These are phyloP conservation scores for Haemorhous mexicanus DNA, from an alignment of 2,113 vertebrate species.

Conservation along the genomic window DNA sequence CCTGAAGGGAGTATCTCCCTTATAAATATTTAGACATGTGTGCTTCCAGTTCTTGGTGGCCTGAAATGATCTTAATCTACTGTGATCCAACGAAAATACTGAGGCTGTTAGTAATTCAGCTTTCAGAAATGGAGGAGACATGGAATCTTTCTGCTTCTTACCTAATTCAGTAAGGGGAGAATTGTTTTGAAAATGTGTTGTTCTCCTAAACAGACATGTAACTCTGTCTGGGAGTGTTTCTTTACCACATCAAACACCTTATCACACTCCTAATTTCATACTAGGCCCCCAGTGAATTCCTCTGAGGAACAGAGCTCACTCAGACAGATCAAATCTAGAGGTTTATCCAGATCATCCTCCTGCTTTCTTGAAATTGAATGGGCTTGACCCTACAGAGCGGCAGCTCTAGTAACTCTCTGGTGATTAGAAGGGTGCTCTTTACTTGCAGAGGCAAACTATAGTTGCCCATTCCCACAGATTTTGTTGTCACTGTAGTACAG, in stretches of 20 bases:
- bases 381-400: background rate
- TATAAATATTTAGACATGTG: conserved; percentile 12
- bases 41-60: background rate
- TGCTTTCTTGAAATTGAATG: background rate
- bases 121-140: background rate
- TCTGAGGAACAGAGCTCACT: background rate
- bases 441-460: background rate
- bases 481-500: background rate
- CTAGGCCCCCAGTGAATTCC: background rate
- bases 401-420: background rate
- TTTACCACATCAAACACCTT: background rate
- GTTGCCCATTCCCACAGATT: background rate
- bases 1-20: background rate
- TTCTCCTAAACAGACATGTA: background rate
- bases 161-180: background rate
- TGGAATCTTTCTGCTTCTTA: background rate
- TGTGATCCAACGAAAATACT: background rate
- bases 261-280: background rate
- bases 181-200: background rate
- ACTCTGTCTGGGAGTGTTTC: background rate
- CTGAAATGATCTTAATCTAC: background rate
- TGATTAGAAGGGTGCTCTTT: background rate
- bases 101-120: background rate
- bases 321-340: background rate
- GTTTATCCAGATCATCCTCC: background rate